Percentiles rank a stretch among this genome's conserved stretches.
Evolutionary conservation across 2,113 vertebrate species (phyloP).

Genomic region (Potamarius usumacintae): DNA sequence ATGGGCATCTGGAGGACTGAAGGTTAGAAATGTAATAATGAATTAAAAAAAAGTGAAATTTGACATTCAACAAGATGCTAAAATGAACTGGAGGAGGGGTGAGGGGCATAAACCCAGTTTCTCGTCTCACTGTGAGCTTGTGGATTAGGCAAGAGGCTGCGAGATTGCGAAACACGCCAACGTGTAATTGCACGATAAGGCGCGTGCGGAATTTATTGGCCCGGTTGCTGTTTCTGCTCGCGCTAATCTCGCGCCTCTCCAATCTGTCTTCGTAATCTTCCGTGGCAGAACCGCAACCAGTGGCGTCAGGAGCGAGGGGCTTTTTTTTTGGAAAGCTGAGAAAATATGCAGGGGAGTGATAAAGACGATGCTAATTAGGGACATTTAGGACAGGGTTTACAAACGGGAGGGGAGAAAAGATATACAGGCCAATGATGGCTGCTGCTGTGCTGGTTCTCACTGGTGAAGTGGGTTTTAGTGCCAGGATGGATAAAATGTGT

Average conservation of each 20-base stretch:
- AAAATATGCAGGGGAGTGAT: constrained; percentile 95
- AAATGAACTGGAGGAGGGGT: constrained; percentile 20
- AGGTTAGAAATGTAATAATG: constrained; percentile 4
- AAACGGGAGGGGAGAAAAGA: constrained; percentile 65
- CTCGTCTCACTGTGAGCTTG: constrained; percentile 83
- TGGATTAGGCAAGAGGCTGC: constrained; percentile 91
- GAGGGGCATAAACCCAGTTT: constrained; percentile 76
- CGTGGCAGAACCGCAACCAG: constrained; percentile 94
- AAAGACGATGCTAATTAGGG: constrained; percentile 98
- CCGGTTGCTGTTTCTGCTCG: constrained; percentile 94
- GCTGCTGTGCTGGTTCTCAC: constrained; percentile 79
- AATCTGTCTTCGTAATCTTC: constrained; percentile 99
- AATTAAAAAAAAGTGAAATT: background rate
- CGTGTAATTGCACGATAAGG: constrained; percentile 93
- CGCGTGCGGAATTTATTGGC: constrained; percentile 97
- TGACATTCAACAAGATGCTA: constrained; percentile 50
- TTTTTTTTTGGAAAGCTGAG: constrained; percentile 88
- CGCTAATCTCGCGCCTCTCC: constrained; percentile 96
- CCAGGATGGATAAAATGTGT: constrained; percentile 75
- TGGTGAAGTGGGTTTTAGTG: constrained; percentile 76
- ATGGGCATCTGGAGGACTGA: background rate
- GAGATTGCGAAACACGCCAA: constrained; percentile 93
- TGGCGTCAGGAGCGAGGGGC: constrained; percentile 77
- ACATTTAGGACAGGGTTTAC: constrained; percentile 94
- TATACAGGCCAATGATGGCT: constrained; percentile 75